Percentiles rank a stretch among this genome's conserved stretches.
These are phyloP conservation scores for Phocides pigmalion DNA, from an alignment of 1,140 invertebrate genomes.

Conservation along the genomic window DNA sequence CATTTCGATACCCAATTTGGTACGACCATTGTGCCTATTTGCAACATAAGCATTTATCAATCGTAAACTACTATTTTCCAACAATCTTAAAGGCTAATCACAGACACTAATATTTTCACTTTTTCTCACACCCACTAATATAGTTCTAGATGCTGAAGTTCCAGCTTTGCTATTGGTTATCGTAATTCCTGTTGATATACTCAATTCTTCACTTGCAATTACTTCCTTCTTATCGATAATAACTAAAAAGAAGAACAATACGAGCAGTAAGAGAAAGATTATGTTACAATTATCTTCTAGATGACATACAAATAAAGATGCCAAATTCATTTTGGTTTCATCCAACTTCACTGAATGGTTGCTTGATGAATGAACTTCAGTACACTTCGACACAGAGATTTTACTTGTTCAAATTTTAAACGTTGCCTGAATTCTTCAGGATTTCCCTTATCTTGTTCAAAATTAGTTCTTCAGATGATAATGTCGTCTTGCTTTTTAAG, in stretches of 20 bases:
- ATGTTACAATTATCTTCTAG: conserved; percentile 50
- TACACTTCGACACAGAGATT: conserved; percentile 29
- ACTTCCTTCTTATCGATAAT: conserved; percentile 19
- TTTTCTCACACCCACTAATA: background rate
- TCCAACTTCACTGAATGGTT: background rate
- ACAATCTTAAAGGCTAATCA: background rate
- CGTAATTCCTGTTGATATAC: background rate
- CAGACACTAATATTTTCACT: background rate
- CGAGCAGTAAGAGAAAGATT: conserved; percentile 41
- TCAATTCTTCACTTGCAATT: background rate
- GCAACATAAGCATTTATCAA: background rate
- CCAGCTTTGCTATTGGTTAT: background rate
- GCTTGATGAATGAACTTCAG: conserved; percentile 2
- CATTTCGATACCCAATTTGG: too few species aligned
- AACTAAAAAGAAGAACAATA: conserved; percentile 41
- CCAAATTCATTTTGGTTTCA: conserved; percentile 37
- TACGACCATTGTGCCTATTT: too few species aligned
- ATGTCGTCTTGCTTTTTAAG: background rate
- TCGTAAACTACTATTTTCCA: background rate
- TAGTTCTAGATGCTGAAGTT: background rate
- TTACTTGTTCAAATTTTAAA: conserved; percentile 43
- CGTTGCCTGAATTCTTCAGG: background rate
- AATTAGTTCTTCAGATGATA: too few species aligned
- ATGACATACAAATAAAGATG: conserved; percentile 35
- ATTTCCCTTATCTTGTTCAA: background rate